Evolutionary conservation across 2,888 invertebrate genomes (phyloP), one percentile per base, ranked within the genome.

Genomic region (Cheilosia soror): DNA sequence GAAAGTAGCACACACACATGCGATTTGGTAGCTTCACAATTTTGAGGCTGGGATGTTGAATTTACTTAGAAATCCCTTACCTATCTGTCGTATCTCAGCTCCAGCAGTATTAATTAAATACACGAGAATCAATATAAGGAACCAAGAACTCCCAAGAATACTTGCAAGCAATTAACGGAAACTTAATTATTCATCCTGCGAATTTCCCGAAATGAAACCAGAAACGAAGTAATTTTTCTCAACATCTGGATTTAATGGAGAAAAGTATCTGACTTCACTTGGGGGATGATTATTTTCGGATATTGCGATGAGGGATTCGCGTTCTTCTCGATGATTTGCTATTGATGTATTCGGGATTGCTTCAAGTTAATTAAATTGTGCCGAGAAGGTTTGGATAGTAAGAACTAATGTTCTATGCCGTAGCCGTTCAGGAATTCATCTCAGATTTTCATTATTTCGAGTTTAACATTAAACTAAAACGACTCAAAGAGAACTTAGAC

Each of bases 161-260:
- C 53, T 51, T 65, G 29, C 31, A 13, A 49, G 33, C 25, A 66
- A 66, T 66, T 66, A 66, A 40, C 15, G 40, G 3, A 33, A 49
- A 31, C 49, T 33, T 49, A 49, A 65, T 65, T 65, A 66, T 37
- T 66, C 37, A 66, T 66, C 6, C 57, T 51, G n/a, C 2, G 53
- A 25, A 25, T 53, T 31, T 51, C 4, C n/a, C 47, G 27, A 51
- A 25, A 29, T n/a, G 66, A 51, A 51, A 33, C 51, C 20, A 49
- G 65, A 13, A 37, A 15, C 44, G 29, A 62, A 44, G 15, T 62
- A 20, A 11, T 37, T 15, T 5, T 49, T 20, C 25, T 27, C 51
- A 27, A 11, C 51, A 66, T 51, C 65, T 51, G 65, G 37, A 27
- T 29, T 65, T 65, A 49, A 65, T 37, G 33, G 51, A 37, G 51